Conservation (phyloP, 2,797 vertebrate species). For the Gymnopithys bicolor region DNA sequence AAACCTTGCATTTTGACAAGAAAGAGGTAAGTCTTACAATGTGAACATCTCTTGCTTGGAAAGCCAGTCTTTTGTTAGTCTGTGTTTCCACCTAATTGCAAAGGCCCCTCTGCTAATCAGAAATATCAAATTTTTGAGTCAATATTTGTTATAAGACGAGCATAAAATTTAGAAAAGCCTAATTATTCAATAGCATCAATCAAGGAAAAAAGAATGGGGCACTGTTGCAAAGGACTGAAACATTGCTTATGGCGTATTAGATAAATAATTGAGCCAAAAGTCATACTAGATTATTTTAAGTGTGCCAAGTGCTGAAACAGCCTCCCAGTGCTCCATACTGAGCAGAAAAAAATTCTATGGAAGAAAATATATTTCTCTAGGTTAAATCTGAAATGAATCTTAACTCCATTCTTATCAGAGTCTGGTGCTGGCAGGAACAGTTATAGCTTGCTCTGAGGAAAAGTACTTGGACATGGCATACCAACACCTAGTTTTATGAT, state of each 20-base stretch:
- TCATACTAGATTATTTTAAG: background rate
- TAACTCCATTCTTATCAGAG: background rate
- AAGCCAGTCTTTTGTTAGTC: background rate
- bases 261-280: background rate
- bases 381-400: background rate
- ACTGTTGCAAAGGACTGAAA: background rate
- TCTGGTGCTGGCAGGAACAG: background rate
- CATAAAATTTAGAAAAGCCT: background rate
- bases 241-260: background rate
- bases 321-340: background rate
- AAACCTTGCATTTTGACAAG: background rate
- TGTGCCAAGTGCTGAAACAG: background rate
- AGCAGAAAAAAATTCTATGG: background rate
- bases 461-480: background rate
- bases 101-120: background rate
- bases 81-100: background rate
- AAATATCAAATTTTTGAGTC: background rate
- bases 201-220: background rate
- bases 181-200: background rate
- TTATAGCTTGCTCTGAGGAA: background rate
- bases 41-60: background rate
- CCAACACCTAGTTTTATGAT: conserved; percentile 53
- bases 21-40: background rate
- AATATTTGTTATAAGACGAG: background rate
- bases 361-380: background rate